These are phyloP conservation scores for Sinhomidia bicolor DNA, from an alignment of 2,888 invertebrate species.

Conservation along the genomic window DNA sequence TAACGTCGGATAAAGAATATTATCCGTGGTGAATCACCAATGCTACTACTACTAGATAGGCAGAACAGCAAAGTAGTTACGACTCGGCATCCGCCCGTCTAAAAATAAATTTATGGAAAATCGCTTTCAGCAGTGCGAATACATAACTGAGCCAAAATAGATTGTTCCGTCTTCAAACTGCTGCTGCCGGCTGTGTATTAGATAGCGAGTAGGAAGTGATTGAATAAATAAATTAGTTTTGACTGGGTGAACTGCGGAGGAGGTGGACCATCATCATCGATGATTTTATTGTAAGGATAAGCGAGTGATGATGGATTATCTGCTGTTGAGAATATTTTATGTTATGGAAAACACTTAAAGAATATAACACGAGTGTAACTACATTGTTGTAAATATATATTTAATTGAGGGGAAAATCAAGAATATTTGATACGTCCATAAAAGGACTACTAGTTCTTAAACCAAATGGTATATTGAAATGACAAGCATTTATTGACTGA, in stretches of 20 bases:
- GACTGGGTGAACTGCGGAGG: not conserved
- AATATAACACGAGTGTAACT: too few relatives aligned
- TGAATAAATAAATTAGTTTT: conserved; percentile 38
- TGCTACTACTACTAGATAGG: too few relatives aligned
- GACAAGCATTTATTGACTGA: too few relatives aligned
- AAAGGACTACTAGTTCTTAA: too few relatives aligned
- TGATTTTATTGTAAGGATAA: not conserved
- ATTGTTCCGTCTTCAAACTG: not conserved
- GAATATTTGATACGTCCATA: too few relatives aligned
- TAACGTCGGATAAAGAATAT: conserved; percentile 31
- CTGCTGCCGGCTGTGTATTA: not conserved
- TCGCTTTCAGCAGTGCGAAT: not conserved
- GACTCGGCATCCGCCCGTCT: conserved; percentile 9
- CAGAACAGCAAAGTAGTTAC: not conserved
- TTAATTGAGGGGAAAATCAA: too few relatives aligned
- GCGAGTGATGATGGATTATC: too few relatives aligned
- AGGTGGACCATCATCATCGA: not conserved
- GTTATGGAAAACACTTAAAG: too few relatives aligned
- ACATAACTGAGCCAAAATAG: conserved; percentile 1
- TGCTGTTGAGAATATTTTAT: too few relatives aligned
- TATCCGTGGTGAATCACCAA: conserved; percentile 39
- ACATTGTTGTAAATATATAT: too few relatives aligned
- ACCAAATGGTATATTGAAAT: too few relatives aligned
- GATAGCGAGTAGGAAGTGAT: conserved; percentile 12
- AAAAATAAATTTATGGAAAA: conserved; percentile 48